Evolutionary conservation across 2,888 invertebrate species (phyloP), one percentile per base, ranked within the genome.

Genomic region (Carpatolechia fugitivella): DNA sequence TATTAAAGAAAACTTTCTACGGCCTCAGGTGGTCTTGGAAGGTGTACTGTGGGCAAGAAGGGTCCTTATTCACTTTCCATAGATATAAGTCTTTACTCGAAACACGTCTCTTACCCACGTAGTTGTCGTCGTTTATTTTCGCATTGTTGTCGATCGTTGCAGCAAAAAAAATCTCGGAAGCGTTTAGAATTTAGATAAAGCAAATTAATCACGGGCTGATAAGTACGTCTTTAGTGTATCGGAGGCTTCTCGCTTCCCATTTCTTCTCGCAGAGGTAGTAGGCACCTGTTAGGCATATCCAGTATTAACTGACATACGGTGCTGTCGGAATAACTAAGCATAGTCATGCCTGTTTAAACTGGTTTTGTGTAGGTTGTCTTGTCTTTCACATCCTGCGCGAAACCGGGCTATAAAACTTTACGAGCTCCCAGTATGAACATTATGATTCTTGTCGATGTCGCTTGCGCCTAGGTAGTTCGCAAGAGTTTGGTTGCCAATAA

Each of bases 191-290:
- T 77, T 68, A 73, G 77, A 79, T 85, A 78, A 80, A 84, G 79
- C 76, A 80, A 83, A 85, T 85, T 85, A 85, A 87, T 85, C 83
- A 84, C 75, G 80, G 78, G 77, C 79, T 80, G 80, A 78, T 82
- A 83, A 84, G 78, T 84, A 73, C 78, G 78, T 78, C 72, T 76
- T 70, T 69, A 75, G 72, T 74, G 72, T 24, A 24, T 3, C 24
- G 6, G 24, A 24, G 24, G 3, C 3, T 24, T 6, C 6, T 24
- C 24, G 24, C 24, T 24, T 24, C 24, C 24, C 24, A 24, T 6
- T 24, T 24, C 24, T 24, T 24, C 24, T 6, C 6, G 3, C 24
- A 3, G 24, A 24, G 24, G 3, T 24, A 24, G 24, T 24, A 24
- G 24, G 24, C 6, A 6, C 24, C 6, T 4, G 24, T 4, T 24